Evolutionary conservation across 2,113 vertebrate genomes (phyloP).

Genomic region (Zonotrichia leucophrys): DNA sequence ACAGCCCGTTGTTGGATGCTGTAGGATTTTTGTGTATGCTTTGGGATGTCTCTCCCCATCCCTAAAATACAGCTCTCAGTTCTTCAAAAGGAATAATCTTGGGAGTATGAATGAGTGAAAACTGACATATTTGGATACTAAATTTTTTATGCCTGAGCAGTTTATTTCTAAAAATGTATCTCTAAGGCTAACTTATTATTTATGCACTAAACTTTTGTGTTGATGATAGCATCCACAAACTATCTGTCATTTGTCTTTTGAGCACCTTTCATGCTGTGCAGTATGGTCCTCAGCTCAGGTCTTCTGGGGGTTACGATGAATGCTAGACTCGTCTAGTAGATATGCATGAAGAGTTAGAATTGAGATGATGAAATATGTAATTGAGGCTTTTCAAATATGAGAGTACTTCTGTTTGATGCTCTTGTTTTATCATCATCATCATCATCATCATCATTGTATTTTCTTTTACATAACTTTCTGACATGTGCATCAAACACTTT

Average conservation of each 20-base stretch:
- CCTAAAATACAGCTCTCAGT: not conserved
- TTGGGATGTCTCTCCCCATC: not conserved
- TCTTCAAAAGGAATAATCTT: not conserved
- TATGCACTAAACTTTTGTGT: not conserved
- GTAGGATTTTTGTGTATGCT: not conserved
- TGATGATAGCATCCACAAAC: not conserved
- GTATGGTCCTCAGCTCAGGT: not conserved
- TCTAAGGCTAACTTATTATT: not conserved
- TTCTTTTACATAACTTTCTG: not conserved
- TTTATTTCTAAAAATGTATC: not conserved
- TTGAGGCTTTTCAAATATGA: not conserved
- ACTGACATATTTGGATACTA: not conserved
- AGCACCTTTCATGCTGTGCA: not conserved
- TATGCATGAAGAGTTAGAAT: not conserved
- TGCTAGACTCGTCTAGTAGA: not conserved
- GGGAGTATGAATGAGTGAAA: not conserved
- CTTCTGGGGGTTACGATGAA: not conserved
- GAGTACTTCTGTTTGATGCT: not conserved
- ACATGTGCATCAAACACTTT: not conserved
- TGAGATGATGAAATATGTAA: not conserved
- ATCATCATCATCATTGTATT: not conserved
- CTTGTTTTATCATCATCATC: not conserved
- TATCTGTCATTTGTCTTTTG: not conserved
- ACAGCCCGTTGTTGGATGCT: accelerated
- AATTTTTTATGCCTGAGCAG: not conserved